These are phyloP conservation scores for Odontomyia ornata DNA, from an alignment of 2,888 invertebrate genomes.

Conservation along the genomic window DNA sequence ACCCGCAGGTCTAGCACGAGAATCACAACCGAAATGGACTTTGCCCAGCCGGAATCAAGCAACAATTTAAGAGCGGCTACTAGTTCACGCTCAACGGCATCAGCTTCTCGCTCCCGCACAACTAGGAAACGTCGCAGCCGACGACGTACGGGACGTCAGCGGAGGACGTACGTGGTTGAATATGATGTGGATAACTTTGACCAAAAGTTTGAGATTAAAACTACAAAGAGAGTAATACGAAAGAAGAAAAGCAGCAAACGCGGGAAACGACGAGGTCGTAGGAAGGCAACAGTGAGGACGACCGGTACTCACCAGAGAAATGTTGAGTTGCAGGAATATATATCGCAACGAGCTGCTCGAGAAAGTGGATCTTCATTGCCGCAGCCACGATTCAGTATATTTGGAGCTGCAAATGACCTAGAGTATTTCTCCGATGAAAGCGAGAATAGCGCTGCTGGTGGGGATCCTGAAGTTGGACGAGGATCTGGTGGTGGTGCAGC, in stretches of 20 bases:
- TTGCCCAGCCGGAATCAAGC: slow-evolving; percentile 2
- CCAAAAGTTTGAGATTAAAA: slow-evolving; percentile 70
- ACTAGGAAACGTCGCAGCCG: slow-evolving; percentile 49
- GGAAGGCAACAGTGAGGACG: slow-evolving; percentile 57
- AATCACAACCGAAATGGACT: slow-evolving; percentile 55
- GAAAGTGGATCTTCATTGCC: slow-evolving; percentile 55
- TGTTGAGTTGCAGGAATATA: slow-evolving; percentile 48
- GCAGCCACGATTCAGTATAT: slow-evolving; percentile 68
- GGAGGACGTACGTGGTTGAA: slow-evolving; percentile 72
- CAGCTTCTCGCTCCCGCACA: slow-evolving; percentile 12
- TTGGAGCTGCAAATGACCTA: slow-evolving; percentile 74
- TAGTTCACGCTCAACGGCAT: slow-evolving; percentile 54
- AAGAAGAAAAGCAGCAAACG: slow-evolving; percentile 57
- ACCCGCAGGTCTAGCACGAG: slow-evolving; percentile 53
- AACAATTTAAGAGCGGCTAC: slow-evolving; percentile 52
- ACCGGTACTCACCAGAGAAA: slow-evolving; percentile 57
- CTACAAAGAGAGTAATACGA: slow-evolving; percentile 65
- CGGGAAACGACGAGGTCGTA: slow-evolving; percentile 46
- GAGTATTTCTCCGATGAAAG: slow-evolving; percentile 73
- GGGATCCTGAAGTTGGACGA: slow-evolving; percentile 57
- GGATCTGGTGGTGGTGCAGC: slow-evolving; percentile 62
- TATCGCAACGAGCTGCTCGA: slow-evolving; percentile 58
- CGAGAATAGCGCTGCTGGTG: slow-evolving; percentile 52
- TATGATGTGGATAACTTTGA: slow-evolving; percentile 71
- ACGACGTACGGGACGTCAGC: slow-evolving; percentile 62